These are phyloP conservation scores for Percopsis omiscomaycus DNA, from an alignment of 2,797 vertebrate species.

Conservation along the genomic window DNA sequence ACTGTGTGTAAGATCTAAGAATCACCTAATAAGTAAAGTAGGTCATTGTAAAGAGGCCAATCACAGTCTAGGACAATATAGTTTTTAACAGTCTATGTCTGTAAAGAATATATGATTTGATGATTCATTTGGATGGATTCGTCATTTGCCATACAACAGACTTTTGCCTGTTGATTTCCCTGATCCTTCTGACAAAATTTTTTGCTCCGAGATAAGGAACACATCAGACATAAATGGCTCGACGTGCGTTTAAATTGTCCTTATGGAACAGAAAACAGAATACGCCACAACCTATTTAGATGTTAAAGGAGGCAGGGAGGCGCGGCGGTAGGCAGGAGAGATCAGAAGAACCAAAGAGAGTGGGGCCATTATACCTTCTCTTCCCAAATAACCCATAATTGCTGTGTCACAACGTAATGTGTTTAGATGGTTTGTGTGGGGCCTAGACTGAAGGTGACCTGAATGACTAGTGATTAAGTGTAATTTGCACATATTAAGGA, in stretches of 20 bases:
- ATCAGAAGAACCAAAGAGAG: slow-evolving; percentile 57
- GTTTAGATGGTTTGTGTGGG: slow-evolving; percentile 62
- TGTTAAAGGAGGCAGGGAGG: slow-evolving; percentile 5
- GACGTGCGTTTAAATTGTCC: neutral
- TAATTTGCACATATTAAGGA: slow-evolving; percentile 68
- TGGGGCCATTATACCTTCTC: slow-evolving; percentile 53
- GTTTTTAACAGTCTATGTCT: too few relatives aligned
- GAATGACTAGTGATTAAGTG: slow-evolving; percentile 72
- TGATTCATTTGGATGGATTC: too few relatives aligned
- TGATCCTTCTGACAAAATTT: too few relatives aligned
- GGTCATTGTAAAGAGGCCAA: too few relatives aligned
- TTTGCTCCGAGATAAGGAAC: neutral
- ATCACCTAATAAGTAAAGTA: too few relatives aligned
- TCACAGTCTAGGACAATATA: too few relatives aligned
- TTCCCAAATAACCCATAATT: slow-evolving; percentile 71
- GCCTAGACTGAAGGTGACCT: slow-evolving; percentile 67
- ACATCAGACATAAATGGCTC: neutral
- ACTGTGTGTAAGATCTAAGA: too few relatives aligned
- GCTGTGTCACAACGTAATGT: slow-evolving; percentile 56
- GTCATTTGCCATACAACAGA: too few relatives aligned
- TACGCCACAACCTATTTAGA: slow-evolving; percentile 3
- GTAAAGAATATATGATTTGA: too few relatives aligned
- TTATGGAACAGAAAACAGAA: neutral
- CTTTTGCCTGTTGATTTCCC: too few relatives aligned
- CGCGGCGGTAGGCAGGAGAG: slow-evolving; percentile 28